A percentile compares a stretch with the other conserved stretches of the same genome.
phyloP scores from a whole-genome alignment of 2,113 vertebrate genomes.

The Caranx ignobilis region DNA sequence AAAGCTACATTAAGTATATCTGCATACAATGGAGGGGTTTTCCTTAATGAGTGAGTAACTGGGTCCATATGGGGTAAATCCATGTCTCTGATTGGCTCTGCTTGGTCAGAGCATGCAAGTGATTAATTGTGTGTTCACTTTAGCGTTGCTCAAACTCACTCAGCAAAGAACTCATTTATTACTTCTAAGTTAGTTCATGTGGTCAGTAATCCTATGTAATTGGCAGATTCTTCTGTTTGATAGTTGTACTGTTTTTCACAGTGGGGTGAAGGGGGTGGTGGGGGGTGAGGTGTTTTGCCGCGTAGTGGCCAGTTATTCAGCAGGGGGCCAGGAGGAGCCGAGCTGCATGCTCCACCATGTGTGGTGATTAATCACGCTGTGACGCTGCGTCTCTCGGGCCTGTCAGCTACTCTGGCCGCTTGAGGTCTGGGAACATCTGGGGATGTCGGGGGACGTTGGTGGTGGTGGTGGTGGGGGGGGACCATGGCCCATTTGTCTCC shows the following conservation, averaged over 20 bases:
- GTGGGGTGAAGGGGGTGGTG: background rate
- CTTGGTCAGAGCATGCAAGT: background rate
- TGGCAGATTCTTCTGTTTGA: background rate
- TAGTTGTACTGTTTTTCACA: background rate
- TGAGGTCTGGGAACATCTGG: constrained; percentile 76
- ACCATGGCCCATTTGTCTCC: constrained; percentile 67
- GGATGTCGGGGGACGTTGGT: constrained; percentile 69
- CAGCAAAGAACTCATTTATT: background rate
- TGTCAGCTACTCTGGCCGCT: constrained; percentile 70
- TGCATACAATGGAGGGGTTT: background rate
- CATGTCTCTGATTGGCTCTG: background rate
- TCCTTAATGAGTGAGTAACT: background rate
- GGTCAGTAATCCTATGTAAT: background rate
- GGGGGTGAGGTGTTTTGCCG: constrained; percentile 19
- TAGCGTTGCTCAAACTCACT: background rate
- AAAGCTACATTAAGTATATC: no score
- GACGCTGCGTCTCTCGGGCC: constrained; percentile 75
- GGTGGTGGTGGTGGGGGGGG: constrained; percentile 38
- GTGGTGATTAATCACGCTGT: constrained; percentile 82
- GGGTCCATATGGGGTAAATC: background rate
- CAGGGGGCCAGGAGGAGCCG: constrained; percentile 41
- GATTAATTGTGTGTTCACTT: background rate
- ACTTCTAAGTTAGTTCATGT: background rate
- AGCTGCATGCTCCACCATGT: constrained; percentile 57
- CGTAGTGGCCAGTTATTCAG: constrained; percentile 38